Base-by-base conservation (phyloP, 2,888 invertebrate species). In the Ctena decussata region DNA sequence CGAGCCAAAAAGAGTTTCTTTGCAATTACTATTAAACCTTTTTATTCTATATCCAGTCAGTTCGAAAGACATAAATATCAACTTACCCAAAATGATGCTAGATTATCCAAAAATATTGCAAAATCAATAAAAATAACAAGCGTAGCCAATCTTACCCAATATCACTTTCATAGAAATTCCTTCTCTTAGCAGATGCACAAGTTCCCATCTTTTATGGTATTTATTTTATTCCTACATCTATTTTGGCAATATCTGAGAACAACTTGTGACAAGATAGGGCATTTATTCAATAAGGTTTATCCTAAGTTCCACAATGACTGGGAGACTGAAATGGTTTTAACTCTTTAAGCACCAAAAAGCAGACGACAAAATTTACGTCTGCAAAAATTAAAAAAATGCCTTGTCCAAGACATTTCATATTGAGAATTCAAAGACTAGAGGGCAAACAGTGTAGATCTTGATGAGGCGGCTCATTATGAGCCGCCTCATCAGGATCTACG, bases 161-260 rank as follows among this genome's bases (percentile, higher is more conserved):
- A 35, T 65, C 57, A 65, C 21, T 35, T 35, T 65, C 65, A 77
- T 60, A 76, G 44, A 82, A 39, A 71, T 76, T 75, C 53, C 72
- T 79, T 44, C 57, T 27, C 41, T 76, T 83, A 0, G 83, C 30
- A 39, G 83, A 83, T 24, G 83, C 74, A 72, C 83, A 83, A 30
- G 83, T 70, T 53, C 83, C 83, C 83, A 83, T 83, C 30, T 81
- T 53, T 12, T 37, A 35, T 35, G 8, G 21, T 24, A 35, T 65
- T 35, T 65, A 1, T 65, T 65, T 65, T 11, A 18, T n/a, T 53
- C 5, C 53, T 5, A 21, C 21, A 18, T 60, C 6, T 27, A 65
- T 35, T 65, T 65, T 65, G 65, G 65, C 65, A 65, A 35, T 65
- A 65, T 35, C 65, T 3, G 30, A 65, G 35, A 65, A 21, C 32